Conservation (phyloP, 2,113 vertebrate species). For the Terrapene triunguis region DNA sequence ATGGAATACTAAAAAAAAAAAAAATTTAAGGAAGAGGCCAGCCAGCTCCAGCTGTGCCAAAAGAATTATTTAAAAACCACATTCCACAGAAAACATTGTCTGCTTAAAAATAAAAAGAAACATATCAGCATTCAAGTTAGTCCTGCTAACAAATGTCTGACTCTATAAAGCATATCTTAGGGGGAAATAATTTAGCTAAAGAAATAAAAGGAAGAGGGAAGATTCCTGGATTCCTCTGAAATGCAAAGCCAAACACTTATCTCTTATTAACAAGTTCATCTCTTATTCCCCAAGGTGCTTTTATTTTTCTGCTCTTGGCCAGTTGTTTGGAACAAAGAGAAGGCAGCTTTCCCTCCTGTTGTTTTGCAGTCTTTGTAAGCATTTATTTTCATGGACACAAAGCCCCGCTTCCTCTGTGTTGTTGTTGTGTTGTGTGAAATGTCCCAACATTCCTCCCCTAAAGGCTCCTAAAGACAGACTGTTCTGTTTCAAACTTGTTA, state of each 20-base stretch:
- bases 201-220: neutral
- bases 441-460: constrained; percentile 35
- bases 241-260: constrained; percentile 59
- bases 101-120: constrained; percentile 6
- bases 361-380: constrained; percentile 59
- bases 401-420: constrained; percentile 48
- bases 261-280: constrained; percentile 64
- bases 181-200: constrained; percentile 18
- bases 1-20: constrained; percentile 20
- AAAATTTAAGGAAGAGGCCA: neutral
- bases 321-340: constrained; percentile 54
- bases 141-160: constrained; percentile 30
- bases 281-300: constrained; percentile 42
- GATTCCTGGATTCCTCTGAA: neutral
- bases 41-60: neutral
- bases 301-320: neutral
- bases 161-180: constrained; percentile 35
- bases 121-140: constrained; percentile 42
- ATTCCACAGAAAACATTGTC: constrained; percentile 50
- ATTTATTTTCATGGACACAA: constrained; percentile 54
- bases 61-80: neutral
- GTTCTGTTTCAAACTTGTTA: constrained; percentile 32
- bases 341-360: constrained; percentile 68
- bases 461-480: constrained; percentile 37
- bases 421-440: neutral